Percentiles rank a stretch among this genome's conserved stretches.
These are phyloP conservation scores for Gasterosteus nipponicus DNA, from an alignment of 2,113 vertebrate species.

Conservation along the genomic window DNA sequence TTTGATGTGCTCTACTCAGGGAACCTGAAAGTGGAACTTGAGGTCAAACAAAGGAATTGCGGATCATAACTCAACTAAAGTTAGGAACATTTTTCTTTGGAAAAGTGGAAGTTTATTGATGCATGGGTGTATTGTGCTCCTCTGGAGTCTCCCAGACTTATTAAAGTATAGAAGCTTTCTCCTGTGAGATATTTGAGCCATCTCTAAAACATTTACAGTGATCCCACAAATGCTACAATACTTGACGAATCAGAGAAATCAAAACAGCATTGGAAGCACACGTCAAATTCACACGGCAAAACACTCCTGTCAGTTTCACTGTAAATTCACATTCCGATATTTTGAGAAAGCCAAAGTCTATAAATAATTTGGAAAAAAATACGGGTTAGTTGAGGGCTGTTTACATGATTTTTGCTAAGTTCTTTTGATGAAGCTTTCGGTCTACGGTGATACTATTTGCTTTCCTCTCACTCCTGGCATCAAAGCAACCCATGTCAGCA, in stretches of 20 bases:
- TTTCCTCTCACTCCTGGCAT: slow-evolving; percentile 48
- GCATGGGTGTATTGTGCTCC: neutral
- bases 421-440: slow-evolving; percentile 51
- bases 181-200: neutral
- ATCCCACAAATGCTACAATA: neutral
- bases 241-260: neutral
- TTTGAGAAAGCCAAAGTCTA: slow-evolving; percentile 50
- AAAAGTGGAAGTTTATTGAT: slow-evolving; percentile 4
- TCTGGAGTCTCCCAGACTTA: neutral
- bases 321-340: slow-evolving; percentile 32
- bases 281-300: slow-evolving; percentile 16
- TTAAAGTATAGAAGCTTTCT: slow-evolving; percentile 1
- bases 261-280: slow-evolving; percentile 7
- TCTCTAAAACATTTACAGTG: slow-evolving; percentile 8
- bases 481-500: slow-evolving; percentile 58
- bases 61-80: slow-evolving; percentile 31
- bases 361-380: slow-evolving; percentile 58
- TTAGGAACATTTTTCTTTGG: slow-evolving; percentile 14
- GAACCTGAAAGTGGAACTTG: slow-evolving; percentile 41
- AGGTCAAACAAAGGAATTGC: slow-evolving; percentile 45
- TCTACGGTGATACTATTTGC: slow-evolving; percentile 40
- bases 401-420: slow-evolving; percentile 37
- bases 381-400: slow-evolving; percentile 33
- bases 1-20: slow-evolving; percentile 49
- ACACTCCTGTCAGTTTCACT: slow-evolving; percentile 26